A percentile compares a stretch with the other conserved stretches of the same genome.
Conservation (phyloP, 2,797 vertebrate genomes). For the Poecilia wingei region DNA sequence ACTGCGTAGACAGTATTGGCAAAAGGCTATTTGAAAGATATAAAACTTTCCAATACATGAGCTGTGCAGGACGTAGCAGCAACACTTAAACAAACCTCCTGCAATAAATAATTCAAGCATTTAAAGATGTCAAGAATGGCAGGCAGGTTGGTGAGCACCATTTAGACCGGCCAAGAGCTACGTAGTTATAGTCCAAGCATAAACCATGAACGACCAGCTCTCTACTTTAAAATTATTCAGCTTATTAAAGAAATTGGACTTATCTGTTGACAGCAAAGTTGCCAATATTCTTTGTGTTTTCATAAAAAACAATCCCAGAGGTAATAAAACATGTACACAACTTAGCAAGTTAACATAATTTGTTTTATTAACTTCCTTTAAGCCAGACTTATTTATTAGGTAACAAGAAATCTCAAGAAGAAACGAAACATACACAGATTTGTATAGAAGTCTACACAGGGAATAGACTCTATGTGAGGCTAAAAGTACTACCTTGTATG, state of each 20-base stretch:
- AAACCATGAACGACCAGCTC: not conserved
- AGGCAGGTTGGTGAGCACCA: constrained; percentile 3
- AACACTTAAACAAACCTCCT: constrained; percentile 40
- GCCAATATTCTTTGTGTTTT: not conserved
- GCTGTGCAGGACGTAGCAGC: constrained; percentile 10
- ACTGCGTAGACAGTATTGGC: not conserved
- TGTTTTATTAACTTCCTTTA: not conserved
- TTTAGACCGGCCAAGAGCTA: constrained; percentile 1
- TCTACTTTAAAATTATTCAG: not conserved
- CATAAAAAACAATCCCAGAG: not conserved
- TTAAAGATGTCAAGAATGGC: constrained; percentile 34
- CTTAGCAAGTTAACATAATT: not conserved
- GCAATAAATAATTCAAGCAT: constrained; percentile 56
- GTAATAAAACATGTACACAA: not conserved
- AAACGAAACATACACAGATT: not conserved
- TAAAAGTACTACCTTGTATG: not conserved
- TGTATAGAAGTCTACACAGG: too few species aligned
- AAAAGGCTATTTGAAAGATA: not conserved
- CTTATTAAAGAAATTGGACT: not conserved
- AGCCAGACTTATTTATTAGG: too few species aligned
- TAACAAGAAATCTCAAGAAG: not conserved
- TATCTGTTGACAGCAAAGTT: not conserved
- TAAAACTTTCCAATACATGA: not conserved
- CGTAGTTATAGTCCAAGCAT: not conserved
- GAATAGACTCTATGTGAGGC: not conserved